A percentile compares a stretch with the other conserved stretches of the same genome.
Evolutionary conservation across 2,797 vertebrate genomes (phyloP).

Genomic region (Setipinna tenuifilis): DNA sequence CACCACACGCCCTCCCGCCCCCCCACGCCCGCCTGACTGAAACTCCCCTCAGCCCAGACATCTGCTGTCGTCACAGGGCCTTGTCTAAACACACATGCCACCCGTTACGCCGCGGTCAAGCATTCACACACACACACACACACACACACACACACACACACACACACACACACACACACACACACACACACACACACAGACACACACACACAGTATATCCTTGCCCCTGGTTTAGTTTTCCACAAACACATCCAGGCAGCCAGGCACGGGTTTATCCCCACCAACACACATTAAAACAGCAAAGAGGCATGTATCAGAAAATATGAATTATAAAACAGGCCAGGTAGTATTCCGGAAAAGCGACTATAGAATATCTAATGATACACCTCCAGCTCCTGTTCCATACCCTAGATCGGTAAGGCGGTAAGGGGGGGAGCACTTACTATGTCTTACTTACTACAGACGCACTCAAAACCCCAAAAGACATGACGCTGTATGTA

Average conservation of each 20-base stretch:
- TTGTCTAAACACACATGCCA: conserved; percentile 18
- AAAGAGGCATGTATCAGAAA: neutral
- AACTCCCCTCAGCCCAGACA: conserved; percentile 52
- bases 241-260: neutral
- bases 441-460: no score
- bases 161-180: conserved; percentile 36
- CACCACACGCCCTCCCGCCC: conserved; percentile 50
- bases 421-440: no score
- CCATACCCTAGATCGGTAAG: no score
- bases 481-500: no score
- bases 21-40: neutral
- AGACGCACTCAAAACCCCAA: no score
- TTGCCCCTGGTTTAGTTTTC: neutral
- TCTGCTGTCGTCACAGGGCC: conserved; percentile 48
- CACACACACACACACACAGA: conserved; percentile 70
- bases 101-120: neutral
- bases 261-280: neutral
- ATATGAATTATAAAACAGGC: neutral
- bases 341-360: neutral
- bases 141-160: no score
- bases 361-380: no score
- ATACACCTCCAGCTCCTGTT: no score
- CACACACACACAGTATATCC: neutral
- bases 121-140: neutral
- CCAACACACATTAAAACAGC: neutral